Evolutionary conservation across 2,888 invertebrate genomes (phyloP).

Genomic region (Oxystoma pomonae): DNA sequence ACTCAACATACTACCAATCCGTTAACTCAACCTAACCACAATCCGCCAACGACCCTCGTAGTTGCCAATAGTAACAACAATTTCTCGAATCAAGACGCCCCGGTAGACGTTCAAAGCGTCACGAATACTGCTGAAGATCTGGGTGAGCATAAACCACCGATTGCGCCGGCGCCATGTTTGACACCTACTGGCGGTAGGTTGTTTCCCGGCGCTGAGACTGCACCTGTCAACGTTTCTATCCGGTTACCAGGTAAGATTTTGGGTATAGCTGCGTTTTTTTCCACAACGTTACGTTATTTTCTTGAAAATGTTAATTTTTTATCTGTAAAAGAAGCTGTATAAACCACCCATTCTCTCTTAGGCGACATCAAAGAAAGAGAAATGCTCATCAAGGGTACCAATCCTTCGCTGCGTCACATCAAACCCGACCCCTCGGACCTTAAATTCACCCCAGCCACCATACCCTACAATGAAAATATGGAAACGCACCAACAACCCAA

Average conservation of each 20-base stretch:
- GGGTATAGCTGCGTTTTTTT: too few relatives aligned
- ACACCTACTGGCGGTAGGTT: neutral
- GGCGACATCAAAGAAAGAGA: slow-evolving; percentile 46
- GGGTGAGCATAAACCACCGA: neutral
- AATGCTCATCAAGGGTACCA: slow-evolving; percentile 44
- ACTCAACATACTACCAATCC: neutral
- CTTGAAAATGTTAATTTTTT: too few relatives aligned
- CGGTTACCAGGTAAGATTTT: slow-evolving; percentile 39
- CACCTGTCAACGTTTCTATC: slow-evolving; percentile 46
- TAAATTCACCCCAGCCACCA: slow-evolving; percentile 30
- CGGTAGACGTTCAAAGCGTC: neutral
- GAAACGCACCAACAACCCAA: slow-evolving; percentile 33
- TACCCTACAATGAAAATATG: slow-evolving; percentile 24
- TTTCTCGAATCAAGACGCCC: neutral
- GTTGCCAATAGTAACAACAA: too few relatives aligned
- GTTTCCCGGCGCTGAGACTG: slow-evolving; percentile 25
- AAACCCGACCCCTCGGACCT: slow-evolving; percentile 12
- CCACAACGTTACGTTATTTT: too few relatives aligned
- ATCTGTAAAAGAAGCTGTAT: too few relatives aligned
- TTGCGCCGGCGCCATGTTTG: neutral
- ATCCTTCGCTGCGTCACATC: neutral
- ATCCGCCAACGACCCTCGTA: too few relatives aligned
- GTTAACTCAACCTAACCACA: neutral
- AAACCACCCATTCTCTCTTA: neutral
- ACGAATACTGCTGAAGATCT: neutral